Base-by-base conservation (phyloP, 2,113 vertebrate genomes). In the Pterocles gutturalis region DNA sequence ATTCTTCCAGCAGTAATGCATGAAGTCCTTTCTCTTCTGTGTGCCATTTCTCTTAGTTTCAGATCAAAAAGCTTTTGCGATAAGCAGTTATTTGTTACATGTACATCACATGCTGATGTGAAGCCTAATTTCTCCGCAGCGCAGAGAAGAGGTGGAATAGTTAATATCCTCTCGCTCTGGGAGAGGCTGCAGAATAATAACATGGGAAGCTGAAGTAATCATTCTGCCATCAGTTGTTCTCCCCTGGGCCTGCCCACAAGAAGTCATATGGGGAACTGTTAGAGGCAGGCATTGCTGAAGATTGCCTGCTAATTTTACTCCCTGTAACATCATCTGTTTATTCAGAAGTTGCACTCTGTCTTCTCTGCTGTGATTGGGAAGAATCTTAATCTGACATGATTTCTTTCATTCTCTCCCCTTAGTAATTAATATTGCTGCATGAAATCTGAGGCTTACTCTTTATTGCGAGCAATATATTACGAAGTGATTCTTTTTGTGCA, bases 391-490 rank as follows among this genome's bases (percentile, higher is more conserved):
- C 89, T 93, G 86, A 96, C 13, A 9, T 86, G 80, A 87, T 94
- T 94, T 83, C 75, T 94, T 97, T 95, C 89, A 81, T 97, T 94
- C 78, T 90, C 61, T 88, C 86, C 87, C 82, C 64, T 70, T 93
- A 91, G 79, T 78, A 97, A 96, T 97, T 94, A 98, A 96, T 97
- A 96, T 86, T 94, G 81, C 80, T 85, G 73, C 87, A 93, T 3
- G 20, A 97, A 97, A 97, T 95, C 49, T 26, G 83, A 86, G 26
- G 53, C 54, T 91, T 71, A 86, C 60, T 91, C 80, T 87, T 97
- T 98, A 97, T 96, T 96, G 90, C 25, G 10, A 97, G 80, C 83
- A 88, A 89, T 97, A 82, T 80, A 93, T 98, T 96, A 96, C 41
- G 48, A 96, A 96, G 87, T 82, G 82, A 33, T 96, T 82, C 29